phyloP scores from a whole-genome alignment of 2,888 invertebrate species.

The Monochamus alternatus region DNA sequence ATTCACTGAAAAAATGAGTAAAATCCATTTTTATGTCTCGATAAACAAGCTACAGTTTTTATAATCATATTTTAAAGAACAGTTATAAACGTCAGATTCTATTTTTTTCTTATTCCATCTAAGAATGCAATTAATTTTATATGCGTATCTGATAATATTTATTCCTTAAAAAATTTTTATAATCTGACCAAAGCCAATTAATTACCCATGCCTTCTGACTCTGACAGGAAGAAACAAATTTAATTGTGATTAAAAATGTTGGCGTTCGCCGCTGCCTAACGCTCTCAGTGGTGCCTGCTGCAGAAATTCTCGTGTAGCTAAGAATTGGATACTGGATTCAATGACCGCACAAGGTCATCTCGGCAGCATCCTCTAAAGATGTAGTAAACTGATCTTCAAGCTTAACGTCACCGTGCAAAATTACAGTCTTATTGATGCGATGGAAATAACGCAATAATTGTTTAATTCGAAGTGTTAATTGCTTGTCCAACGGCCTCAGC shows the following conservation, averaged over 20 bases:
- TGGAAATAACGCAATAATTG: slow-evolving; percentile 18
- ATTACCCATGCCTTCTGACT: slow-evolving; percentile 13
- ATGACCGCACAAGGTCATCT: slow-evolving; percentile 33
- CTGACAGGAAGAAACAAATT: slow-evolving; percentile 2
- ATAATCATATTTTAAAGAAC: neutral
- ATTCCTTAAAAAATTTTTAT: neutral
- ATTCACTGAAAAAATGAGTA: too few relatives aligned
- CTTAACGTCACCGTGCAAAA: slow-evolving; percentile 32
- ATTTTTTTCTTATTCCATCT: neutral
- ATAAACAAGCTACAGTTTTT: neutral
- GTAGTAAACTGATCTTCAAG: slow-evolving; percentile 27
- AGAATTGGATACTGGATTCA: slow-evolving; percentile 34
- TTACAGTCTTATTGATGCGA: slow-evolving; percentile 17
- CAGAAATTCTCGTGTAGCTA: slow-evolving; percentile 23
- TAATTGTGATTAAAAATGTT: slow-evolving; percentile 11
- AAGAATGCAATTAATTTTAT: neutral
- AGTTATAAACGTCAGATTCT: neutral
- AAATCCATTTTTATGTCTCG: too few relatives aligned
- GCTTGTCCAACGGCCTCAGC: slow-evolving; percentile 3
- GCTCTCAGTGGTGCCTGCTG: slow-evolving; percentile 27
- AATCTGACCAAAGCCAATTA: neutral
- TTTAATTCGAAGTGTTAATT: slow-evolving; percentile 13
- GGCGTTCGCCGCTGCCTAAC: slow-evolving; percentile 26
- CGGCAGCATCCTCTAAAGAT: slow-evolving; percentile 31
- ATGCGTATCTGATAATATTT: neutral